phyloP scores from a whole-genome alignment of 2,888 invertebrate genomes.

The Colletes collaris region DNA sequence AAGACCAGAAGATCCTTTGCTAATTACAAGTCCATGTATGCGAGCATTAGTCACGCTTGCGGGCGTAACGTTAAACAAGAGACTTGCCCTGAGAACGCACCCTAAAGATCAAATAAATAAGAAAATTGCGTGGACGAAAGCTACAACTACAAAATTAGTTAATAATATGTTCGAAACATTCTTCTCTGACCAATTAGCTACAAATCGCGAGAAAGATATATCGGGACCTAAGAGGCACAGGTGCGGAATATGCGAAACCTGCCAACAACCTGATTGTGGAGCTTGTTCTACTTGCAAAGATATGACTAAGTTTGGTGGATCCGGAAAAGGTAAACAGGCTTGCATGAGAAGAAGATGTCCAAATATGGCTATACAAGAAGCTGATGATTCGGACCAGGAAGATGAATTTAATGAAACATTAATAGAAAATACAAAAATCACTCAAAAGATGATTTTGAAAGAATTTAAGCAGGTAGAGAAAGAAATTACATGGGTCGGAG shows the following conservation, averaged over 20 bases:
- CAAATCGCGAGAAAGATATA: constrained; percentile 84
- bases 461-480: constrained; percentile 82
- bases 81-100: constrained; percentile 83
- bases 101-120: constrained; percentile 84
- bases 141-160: constrained; percentile 91
- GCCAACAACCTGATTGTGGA: constrained; percentile 91
- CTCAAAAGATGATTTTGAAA: constrained; percentile 67
- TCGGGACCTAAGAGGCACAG: constrained; percentile 85
- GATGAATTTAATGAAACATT: constrained; percentile 76
- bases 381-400: constrained; percentile 87
- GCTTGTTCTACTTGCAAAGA: constrained; percentile 89
- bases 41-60: constrained; percentile 89
- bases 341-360: constrained; percentile 88
- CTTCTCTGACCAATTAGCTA: constrained; percentile 89
- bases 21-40: constrained; percentile 91
- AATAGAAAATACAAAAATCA: constrained; percentile 67
- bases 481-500: constrained; percentile 86
- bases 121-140: constrained; percentile 88
- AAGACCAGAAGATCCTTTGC: constrained; percentile 85
- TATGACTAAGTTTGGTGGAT: constrained; percentile 92
- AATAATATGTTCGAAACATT: constrained; percentile 91
- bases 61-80: constrained; percentile 88
- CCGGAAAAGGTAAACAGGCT: constrained; percentile 87
- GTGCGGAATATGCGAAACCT: constrained; percentile 91
- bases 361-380: constrained; percentile 89